These are phyloP conservation scores for Chloroceryle inda DNA, from an alignment of 2,797 vertebrate species.

Conservation along the genomic window DNA sequence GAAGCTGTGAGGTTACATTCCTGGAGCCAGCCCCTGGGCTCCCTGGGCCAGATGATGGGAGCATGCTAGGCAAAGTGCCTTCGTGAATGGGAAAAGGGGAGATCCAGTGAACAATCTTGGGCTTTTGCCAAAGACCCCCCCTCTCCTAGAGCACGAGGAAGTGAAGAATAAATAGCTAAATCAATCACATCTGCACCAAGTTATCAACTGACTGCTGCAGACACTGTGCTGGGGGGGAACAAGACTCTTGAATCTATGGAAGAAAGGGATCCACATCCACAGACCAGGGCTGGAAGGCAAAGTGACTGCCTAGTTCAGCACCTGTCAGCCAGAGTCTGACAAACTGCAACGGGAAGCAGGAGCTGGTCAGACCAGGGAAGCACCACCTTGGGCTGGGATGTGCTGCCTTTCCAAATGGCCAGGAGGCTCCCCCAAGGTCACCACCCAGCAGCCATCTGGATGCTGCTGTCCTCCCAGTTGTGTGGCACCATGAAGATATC, in stretches of 20 bases:
- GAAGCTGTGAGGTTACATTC: not conserved
- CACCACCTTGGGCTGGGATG: not conserved
- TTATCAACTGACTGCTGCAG: not conserved
- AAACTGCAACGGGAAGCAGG: not conserved
- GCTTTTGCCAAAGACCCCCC: not conserved
- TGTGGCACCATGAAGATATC: not conserved
- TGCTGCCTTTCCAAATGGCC: not conserved
- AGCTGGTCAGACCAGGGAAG: not conserved
- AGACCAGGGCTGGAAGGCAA: not conserved
- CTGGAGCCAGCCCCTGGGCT: not conserved
- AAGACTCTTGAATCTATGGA: not conserved
- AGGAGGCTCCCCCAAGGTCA: accelerated
- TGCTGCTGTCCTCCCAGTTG: not conserved
- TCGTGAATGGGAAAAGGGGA: not conserved
- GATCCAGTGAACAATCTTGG: not conserved
- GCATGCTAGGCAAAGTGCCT: not conserved
- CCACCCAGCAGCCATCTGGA: not conserved
- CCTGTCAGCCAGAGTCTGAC: accelerated
- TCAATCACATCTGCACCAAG: not conserved
- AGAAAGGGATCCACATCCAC: not conserved
- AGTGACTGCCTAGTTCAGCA: not conserved
- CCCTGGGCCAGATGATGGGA: not conserved
- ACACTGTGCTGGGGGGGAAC: accelerated
- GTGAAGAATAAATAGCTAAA: not conserved
- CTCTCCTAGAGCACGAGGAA: not conserved